Evolutionary conservation across 2,797 vertebrate species (phyloP).

Genomic region (Eulemur coronatus): DNA sequence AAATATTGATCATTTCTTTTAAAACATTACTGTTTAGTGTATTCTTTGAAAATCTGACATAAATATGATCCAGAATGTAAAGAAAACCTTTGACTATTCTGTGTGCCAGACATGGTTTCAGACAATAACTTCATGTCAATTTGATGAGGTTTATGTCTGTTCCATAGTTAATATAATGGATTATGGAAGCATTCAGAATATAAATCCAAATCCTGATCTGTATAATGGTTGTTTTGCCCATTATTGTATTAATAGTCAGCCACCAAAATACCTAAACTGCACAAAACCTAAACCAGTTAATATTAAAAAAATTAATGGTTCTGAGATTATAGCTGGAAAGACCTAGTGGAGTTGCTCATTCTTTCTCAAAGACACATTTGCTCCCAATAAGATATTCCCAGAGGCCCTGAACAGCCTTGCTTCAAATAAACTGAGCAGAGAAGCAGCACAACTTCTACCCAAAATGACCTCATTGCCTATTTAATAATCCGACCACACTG

Average conservation of each 20-base stretch:
- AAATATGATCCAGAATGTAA: conserved; percentile 3
- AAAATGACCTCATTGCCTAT: neutral
- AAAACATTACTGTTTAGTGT: conserved; percentile 15
- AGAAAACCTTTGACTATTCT: conserved; percentile 16
- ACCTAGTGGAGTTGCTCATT: neutral
- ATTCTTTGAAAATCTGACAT: conserved; percentile 9
- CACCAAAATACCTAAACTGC: neutral
- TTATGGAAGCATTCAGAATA: neutral
- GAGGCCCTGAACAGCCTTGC: neutral
- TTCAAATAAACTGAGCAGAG: neutral
- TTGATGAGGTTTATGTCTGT: neutral
- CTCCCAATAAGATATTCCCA: neutral
- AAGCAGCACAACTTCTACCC: neutral
- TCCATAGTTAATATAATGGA: neutral
- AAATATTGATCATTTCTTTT: conserved; percentile 36
- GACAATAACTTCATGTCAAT: neutral
- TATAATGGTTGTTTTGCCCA: neutral
- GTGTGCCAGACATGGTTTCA: neutral
- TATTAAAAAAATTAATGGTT: neutral
- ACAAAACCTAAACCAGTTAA: conserved; percentile 23
- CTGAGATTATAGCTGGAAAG: neutral
- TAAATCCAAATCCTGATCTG: conserved; percentile 11
- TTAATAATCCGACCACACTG: neutral
- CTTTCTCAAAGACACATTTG: neutral
- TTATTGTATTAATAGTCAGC: neutral